These are phyloP conservation scores for Ailurus styani DNA, from an alignment of 2,113 vertebrate species.

Conservation along the genomic window DNA sequence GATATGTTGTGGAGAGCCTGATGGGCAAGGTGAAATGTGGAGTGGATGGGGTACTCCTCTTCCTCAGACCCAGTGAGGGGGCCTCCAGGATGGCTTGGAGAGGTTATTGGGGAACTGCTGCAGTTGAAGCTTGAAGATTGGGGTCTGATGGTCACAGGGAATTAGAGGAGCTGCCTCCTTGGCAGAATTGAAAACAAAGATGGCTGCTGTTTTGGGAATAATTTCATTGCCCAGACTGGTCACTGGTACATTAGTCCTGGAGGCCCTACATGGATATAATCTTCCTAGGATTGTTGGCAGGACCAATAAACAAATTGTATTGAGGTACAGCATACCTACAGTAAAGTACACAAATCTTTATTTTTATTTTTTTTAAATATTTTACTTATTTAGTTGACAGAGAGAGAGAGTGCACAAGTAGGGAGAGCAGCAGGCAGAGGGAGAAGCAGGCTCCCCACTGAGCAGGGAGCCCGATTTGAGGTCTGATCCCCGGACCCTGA, in stretches of 20 bases:
- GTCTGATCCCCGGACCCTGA: no score
- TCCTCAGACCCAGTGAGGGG: neutral
- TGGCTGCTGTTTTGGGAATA: neutral
- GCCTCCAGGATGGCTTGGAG: neutral
- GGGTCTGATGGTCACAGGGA: neutral
- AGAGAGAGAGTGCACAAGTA: neutral
- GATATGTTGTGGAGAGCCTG: neutral
- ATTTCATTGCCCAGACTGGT: neutral
- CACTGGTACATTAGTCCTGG: neutral
- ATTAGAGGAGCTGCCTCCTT: neutral
- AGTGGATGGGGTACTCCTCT: neutral
- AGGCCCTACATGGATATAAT: neutral
- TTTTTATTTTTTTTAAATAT: neutral
- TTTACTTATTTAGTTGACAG: neutral
- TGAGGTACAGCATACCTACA: neutral
- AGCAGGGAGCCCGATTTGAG: neutral
- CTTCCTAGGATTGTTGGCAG: neutral
- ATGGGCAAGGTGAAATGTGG: neutral
- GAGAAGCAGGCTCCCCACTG: neutral
- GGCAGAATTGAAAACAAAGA: neutral
- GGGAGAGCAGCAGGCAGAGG: neutral
- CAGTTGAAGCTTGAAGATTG: neutral
- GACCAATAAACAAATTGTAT: neutral
- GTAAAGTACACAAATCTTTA: neutral
- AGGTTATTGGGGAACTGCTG: neutral